phyloP scores from a whole-genome alignment of 2,797 vertebrate species.

The Pipistrellus pipistrellus region DNA sequence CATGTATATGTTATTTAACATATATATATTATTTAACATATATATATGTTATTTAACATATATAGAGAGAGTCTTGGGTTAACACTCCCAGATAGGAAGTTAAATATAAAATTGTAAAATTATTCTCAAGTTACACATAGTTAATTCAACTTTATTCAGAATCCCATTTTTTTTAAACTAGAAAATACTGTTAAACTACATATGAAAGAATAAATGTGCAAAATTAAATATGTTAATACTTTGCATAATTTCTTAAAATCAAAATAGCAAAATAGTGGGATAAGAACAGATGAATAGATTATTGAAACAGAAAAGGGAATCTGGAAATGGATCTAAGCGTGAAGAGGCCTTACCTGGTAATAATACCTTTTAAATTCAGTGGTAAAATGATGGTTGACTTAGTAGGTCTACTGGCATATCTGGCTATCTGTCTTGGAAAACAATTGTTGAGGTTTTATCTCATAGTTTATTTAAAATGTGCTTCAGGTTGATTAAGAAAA shows the following conservation, averaged over 20 bases:
- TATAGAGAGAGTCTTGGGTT: background rate
- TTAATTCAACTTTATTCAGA: background rate
- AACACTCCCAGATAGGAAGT: background rate
- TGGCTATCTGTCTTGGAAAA: background rate
- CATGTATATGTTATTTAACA: no score
- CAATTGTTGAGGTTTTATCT: background rate
- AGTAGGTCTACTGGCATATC: background rate
- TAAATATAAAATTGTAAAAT: slow-evolving; percentile 41
- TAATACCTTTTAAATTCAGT: background rate
- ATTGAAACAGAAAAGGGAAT: background rate
- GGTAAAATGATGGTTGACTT: background rate
- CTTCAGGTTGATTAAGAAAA: background rate
- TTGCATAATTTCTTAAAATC: slow-evolving; percentile 26
- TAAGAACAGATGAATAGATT: background rate
- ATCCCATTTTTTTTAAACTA: background rate
- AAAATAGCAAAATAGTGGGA: background rate
- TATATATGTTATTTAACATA: no score
- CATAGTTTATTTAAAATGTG: background rate
- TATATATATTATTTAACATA: no score
- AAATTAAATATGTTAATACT: background rate
- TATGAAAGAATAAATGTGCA: slow-evolving; percentile 1
- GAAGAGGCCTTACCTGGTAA: background rate
- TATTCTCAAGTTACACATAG: slow-evolving; percentile 28
- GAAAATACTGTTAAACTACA: slow-evolving; percentile 33
- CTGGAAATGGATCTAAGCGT: background rate